These are phyloP conservation scores for Noctua janthina DNA, from an alignment of 2,888 invertebrate species.

Conservation along the genomic window DNA sequence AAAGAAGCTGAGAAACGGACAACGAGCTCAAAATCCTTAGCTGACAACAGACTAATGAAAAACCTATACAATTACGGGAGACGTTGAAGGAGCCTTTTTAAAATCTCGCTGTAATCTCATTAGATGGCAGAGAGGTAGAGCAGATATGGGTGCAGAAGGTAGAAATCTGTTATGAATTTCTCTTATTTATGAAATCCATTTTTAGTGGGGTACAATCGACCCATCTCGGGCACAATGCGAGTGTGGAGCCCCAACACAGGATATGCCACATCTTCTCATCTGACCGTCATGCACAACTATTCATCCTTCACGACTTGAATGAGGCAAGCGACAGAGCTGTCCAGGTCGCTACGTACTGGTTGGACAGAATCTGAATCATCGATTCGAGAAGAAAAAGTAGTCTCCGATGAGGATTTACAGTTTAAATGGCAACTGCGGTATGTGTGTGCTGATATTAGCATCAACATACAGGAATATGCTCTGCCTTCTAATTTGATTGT, in stretches of 20 bases:
- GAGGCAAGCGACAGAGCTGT: no score
- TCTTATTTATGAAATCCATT: background rate
- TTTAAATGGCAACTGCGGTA: background rate
- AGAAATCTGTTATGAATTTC: background rate
- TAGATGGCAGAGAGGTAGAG: background rate
- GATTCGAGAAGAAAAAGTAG: no score
- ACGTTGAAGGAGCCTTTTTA: constrained; percentile 33
- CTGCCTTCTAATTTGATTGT: background rate
- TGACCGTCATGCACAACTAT: no score
- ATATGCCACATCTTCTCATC: no score
- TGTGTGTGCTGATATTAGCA: background rate
- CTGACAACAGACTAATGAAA: constrained; percentile 43
- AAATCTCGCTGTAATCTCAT: constrained; percentile 45
- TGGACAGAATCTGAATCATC: no score
- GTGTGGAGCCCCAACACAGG: no score
- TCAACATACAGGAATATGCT: background rate
- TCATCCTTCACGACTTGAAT: no score
- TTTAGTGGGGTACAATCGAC: background rate
- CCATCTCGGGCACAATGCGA: no score
- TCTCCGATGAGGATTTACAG: background rate
- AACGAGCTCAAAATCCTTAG: constrained; percentile 19
- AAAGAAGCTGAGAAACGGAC: constrained; percentile 18
- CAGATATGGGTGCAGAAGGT: constrained; percentile 14
- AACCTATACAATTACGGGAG: constrained; percentile 42
- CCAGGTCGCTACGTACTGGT: no score